Evolutionary conservation across 2,797 vertebrate species (phyloP), one percentile per base, ranked within the genome.

Genomic region (Chaetodon trifasciatus): DNA sequence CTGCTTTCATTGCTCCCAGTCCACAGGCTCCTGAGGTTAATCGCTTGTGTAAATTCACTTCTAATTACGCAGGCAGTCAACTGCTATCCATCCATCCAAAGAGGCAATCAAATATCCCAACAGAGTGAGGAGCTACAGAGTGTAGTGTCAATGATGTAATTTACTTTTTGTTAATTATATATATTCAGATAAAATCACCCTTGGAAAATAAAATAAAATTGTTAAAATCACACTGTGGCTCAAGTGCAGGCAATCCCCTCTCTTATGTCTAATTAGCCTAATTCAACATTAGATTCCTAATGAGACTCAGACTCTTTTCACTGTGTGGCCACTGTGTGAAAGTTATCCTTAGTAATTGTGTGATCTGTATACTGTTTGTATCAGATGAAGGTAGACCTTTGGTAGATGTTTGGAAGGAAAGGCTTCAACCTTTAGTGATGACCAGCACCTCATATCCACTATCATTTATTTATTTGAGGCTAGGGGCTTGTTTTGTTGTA

Each of bases 211-310:
- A 47, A 44, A 21, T 10, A 23, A 56, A 40, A 53, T 76, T 16
- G 40, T 13, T n/a, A 24, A 83, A 61, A 87, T 81, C 44, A 71
- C 58, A 35, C 19, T 6, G 62, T 70, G 74, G 70, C 66, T 70
- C 4, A 79, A 37, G 76, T 72, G 66, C 53, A 73, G 62, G 37
- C 58, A 57, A 24, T 78, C 53, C 79, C 19, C 68, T 78, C 57
- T 81, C 70, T 70, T 63, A 76, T 81, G 79, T 85, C 68, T 79
- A 83, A 81, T 88, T 84, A 89, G 79, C 61, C 63, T 82, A 79
- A 89, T 81, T 64, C 66, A 69, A 77, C 80, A 79, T 90, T 84
- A 88, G 69, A 71, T 67, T 74, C 47, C 71, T 90, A 85, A 85
- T 91, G 83, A 88, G 81, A 66, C 28, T 44, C 8, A 9, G 42